Base-by-base conservation (phyloP, 2,888 invertebrate genomes). In the Tinea trinotella region DNA sequence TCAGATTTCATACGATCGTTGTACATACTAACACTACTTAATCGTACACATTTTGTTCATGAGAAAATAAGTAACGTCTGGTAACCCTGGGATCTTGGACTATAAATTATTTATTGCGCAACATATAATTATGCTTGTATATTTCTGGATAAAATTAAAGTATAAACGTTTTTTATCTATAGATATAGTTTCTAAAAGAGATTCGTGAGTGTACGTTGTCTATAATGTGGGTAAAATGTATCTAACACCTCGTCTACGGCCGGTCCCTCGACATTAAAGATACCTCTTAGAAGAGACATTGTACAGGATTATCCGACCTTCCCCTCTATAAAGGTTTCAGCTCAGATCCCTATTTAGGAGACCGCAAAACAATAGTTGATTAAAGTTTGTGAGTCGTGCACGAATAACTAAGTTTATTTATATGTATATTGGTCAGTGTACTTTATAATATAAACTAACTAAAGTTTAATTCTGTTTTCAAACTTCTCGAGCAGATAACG, bases 201-300 rank as follows among this genome's bases (percentile, higher is more conserved):
- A 40, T 40, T 12, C 3, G 13, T 17, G 17, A 40, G 4, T 40
- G 15, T 40, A 40, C 10, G 3, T 13, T 6, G 17, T 40, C 15
- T 40, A 40, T 13, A 17, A 40, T 40, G 40, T 36, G 36, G 76
- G 75, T 70, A 72, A 69, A 71, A 69, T 68, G 72, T 71, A 67
- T 69, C 66, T 76, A 76, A 68, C 76, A 74, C 73, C 71, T 72
- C 68, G 65, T 76, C 75, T 74, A 80, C 75, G 59, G 71, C 61
- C 62, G 67, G 75, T 72, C 77, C 80, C 75, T 77, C 69, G 71
- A 71, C 79, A 80, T 78, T 79, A 79, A 73, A 71, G 64, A 65
- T 70, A 63, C 68, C 64, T 68, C 68, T 65, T 68, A 63, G 63
- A 63, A 58, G 57, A 50, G 56, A 52, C 56, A 46, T 56, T 56